Percentiles rank a stretch among this genome's conserved stretches.
Conservation (phyloP, 2,888 invertebrate species). For the Caenorhabditis sp. region DNA sequence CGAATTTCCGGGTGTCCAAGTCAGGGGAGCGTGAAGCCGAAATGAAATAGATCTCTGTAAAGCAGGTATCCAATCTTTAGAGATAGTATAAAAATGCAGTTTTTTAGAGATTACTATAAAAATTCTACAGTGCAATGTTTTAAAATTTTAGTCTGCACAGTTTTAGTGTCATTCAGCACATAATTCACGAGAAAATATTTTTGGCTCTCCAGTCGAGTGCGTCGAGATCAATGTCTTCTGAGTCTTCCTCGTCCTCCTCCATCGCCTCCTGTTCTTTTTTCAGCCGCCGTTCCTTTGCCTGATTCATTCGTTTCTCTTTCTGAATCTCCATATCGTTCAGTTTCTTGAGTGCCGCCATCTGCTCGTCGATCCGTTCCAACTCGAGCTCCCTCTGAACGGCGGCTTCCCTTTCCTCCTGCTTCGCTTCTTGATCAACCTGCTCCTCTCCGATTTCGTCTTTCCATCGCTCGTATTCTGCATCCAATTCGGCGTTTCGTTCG, state of each 20-base stretch:
- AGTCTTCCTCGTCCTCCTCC: constrained; percentile 52
- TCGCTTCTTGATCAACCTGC: constrained; percentile 37
- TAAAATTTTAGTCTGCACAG: too few species aligned
- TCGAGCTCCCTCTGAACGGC: constrained; percentile 57
- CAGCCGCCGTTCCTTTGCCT: constrained; percentile 31
- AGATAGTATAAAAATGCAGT: too few species aligned
- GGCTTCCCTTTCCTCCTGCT: constrained; percentile 56
- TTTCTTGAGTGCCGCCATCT: constrained; percentile 61
- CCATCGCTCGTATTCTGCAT: constrained; percentile 50
- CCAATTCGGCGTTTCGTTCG: constrained; percentile 45
- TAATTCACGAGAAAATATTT: too few species aligned
- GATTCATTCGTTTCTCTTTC: constrained; percentile 58
- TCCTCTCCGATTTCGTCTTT: constrained; percentile 57
- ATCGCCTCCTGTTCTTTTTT: constrained; percentile 29
- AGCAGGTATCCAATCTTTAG: too few species aligned
- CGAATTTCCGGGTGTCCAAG: too few species aligned
- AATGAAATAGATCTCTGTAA: too few species aligned
- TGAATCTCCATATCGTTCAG: constrained; percentile 67
- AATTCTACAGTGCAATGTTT: too few species aligned
- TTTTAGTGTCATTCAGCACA: too few species aligned
- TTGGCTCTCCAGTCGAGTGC: constrained; percentile 52
- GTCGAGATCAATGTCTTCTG: constrained; percentile 52
- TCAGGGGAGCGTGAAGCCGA: too few species aligned
- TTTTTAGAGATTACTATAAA: too few species aligned
- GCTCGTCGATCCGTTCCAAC: constrained; percentile 66